Conservation (phyloP, 2,797 vertebrate genomes). For the Crotalus adamanteus region DNA sequence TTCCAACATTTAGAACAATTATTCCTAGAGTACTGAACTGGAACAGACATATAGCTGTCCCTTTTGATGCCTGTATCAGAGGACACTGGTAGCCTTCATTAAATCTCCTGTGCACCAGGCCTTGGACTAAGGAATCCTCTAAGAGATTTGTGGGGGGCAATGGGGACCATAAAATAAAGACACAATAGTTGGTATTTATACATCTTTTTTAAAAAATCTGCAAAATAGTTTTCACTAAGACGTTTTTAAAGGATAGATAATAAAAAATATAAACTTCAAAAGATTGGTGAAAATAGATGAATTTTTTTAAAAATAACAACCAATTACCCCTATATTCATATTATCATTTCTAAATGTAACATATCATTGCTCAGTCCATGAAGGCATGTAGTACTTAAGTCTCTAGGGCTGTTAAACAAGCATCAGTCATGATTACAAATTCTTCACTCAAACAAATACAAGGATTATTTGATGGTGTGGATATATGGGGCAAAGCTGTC, state of each 20-base stretch:
- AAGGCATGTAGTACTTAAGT: conserved; percentile 2
- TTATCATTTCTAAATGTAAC: not conserved
- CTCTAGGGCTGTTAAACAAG: conserved; percentile 6
- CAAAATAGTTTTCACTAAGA: not conserved
- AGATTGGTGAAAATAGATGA: not conserved
- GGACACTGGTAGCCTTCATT: not conserved
- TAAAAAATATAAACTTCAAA: not conserved
- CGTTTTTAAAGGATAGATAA: too few species aligned
- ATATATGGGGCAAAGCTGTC: conserved; percentile 16
- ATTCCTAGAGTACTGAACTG: not conserved
- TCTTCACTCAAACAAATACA: conserved; percentile 23
- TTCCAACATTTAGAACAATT: not conserved
- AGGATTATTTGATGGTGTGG: conserved; percentile 19
- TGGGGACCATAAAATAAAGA: not conserved
- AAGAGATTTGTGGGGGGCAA: not conserved
- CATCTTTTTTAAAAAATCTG: too few species aligned
- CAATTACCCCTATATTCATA: not conserved
- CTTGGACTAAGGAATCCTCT: not conserved
- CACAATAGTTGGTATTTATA: not conserved
- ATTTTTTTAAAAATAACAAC: too few species aligned
- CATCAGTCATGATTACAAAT: conserved; percentile 3
- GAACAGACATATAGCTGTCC: not conserved
- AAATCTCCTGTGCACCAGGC: not conserved
- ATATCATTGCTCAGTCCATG: not conserved
- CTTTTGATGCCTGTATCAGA: not conserved